Percentiles rank a stretch among this genome's conserved stretches.
Conservation (phyloP, 2,888 invertebrate genomes). For the Noctua janthina region DNA sequence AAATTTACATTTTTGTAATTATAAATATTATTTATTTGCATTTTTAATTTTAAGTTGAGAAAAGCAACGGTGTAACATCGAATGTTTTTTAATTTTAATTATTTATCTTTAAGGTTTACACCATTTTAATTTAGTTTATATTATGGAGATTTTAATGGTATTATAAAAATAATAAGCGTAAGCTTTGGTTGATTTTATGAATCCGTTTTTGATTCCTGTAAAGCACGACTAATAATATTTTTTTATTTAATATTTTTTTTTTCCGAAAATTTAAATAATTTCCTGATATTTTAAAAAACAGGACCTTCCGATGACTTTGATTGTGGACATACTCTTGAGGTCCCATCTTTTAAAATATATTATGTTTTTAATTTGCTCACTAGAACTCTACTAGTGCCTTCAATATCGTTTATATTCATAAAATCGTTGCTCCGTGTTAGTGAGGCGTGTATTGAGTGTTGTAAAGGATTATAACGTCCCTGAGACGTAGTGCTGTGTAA, state of each 20-base stretch:
- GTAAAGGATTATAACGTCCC: conserved; percentile 62
- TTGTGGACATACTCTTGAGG: conserved; percentile 64
- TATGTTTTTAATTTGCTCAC: conserved; percentile 72
- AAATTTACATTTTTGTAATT: conserved; percentile 4
- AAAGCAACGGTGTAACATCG: conserved; percentile 50
- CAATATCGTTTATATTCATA: conserved; percentile 72
- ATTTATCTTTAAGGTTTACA: conserved; percentile 25
- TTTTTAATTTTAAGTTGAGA: conserved; percentile 55
- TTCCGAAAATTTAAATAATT: background rate
- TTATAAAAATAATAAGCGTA: background rate
- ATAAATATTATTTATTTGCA: conserved; percentile 42
- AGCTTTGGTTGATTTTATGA: background rate
- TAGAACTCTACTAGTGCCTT: conserved; percentile 88
- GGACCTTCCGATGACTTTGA: conserved; percentile 69
- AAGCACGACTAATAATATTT: background rate
- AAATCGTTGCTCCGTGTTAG: conserved; percentile 85
- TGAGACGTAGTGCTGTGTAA: conserved; percentile 42
- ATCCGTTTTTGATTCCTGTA: background rate
- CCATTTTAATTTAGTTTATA: conserved; percentile 20
- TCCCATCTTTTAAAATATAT: conserved; percentile 55
- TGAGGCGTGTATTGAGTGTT: conserved; percentile 78
- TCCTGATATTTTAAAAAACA: conserved; percentile 26
- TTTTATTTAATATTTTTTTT: background rate
- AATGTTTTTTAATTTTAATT: conserved; percentile 53
- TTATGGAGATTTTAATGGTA: conserved; percentile 1